Evolutionary conservation across 1,140 invertebrate species (phyloP).

Genomic region (Telenomus remus): DNA sequence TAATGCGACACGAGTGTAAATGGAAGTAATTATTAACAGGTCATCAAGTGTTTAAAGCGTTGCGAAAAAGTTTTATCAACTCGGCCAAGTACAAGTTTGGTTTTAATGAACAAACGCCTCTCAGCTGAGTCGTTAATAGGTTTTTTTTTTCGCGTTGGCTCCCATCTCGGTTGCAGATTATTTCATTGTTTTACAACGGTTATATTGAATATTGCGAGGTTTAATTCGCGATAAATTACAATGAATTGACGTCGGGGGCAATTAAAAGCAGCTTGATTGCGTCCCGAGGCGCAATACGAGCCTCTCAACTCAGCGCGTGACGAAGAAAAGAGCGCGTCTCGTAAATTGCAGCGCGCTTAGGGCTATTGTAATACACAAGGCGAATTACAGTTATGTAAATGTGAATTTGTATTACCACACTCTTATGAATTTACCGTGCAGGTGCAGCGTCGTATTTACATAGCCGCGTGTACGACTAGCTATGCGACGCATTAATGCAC

Average conservation of each 20-base stretch:
- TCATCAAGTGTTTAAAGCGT: not conserved
- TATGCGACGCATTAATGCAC: constrained; percentile 28
- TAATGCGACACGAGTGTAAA: constrained; percentile 2
- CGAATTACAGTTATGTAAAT: constrained; percentile 45
- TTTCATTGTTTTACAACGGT: no score
- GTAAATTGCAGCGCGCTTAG: constrained; percentile 29
- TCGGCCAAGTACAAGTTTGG: not conserved
- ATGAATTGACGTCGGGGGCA: no score
- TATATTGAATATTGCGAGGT: no score
- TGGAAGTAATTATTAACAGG: constrained; percentile 12
- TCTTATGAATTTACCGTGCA: constrained; percentile 23
- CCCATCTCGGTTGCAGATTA: no score
- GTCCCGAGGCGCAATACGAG: not conserved
- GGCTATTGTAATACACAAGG: constrained; percentile 25
- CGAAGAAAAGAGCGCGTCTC: constrained; percentile 12
- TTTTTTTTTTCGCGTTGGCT: no score
- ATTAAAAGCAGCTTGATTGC: no score
- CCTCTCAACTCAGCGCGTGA: not conserved
- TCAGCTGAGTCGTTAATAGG: no score
- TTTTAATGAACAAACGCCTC: no score
- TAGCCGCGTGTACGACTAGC: not conserved
- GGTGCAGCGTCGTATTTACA: constrained; percentile 33
- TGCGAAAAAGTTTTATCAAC: constrained; percentile 3
- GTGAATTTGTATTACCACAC: constrained; percentile 28
- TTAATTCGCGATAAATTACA: no score